phyloP scores from a whole-genome alignment of 2,113 vertebrate species.

The Eurypyga helias region DNA sequence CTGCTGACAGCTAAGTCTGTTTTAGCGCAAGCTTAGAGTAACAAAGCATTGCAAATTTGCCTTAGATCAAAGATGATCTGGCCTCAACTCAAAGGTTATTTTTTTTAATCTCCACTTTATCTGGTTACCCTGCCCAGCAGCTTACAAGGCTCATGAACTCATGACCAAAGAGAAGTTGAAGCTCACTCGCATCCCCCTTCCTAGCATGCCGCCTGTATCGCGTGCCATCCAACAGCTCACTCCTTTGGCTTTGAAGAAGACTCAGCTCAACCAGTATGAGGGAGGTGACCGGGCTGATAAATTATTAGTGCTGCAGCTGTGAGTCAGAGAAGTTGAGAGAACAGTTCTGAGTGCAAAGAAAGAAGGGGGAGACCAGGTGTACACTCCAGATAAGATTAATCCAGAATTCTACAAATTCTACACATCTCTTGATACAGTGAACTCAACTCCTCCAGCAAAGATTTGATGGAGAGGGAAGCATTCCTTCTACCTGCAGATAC shows the following conservation, averaged over 20 bases:
- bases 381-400: constrained; percentile 48
- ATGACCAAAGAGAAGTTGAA: not conserved
- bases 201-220: not conserved
- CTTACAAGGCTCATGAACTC: constrained; percentile 26
- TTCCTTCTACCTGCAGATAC: not conserved
- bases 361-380: not conserved
- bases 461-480: constrained; percentile 3
- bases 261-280: not conserved
- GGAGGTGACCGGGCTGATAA: not conserved
- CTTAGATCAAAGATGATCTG: constrained; percentile 4
- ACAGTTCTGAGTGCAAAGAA: constrained; percentile 51
- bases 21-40: not conserved
- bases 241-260: constrained; percentile 45
- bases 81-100: not conserved
- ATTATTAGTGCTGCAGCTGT: constrained; percentile 39
- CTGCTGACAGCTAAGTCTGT: fast-evolving
- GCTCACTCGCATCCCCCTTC: not conserved
- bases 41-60: not conserved
- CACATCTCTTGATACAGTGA: constrained; percentile 25
- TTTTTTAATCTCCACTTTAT: not conserved
- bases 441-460: constrained; percentile 20
- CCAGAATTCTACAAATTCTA: constrained; percentile 39
- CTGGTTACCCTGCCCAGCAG: not conserved
- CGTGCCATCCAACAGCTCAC: not conserved
- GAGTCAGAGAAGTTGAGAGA: constrained; percentile 24